Evolutionary conservation across 2,797 vertebrate genomes (phyloP), one percentile per base, ranked within the genome.

Genomic region (Australoheros facetus): DNA sequence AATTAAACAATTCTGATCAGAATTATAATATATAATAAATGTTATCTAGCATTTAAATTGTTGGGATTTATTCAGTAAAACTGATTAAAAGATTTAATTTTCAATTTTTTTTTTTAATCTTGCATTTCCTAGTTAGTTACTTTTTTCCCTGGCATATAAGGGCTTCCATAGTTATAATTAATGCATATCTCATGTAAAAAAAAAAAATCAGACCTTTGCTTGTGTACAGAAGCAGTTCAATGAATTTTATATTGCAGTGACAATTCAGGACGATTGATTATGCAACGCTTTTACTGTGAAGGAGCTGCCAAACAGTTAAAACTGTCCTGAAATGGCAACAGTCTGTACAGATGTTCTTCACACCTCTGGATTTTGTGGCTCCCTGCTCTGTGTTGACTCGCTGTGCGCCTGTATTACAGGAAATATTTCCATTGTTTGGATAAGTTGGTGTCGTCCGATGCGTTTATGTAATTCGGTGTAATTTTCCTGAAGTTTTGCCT

Each of bases 211-310:
- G n/a, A n/a, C 48, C 23, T 8, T 56, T 45, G 21, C 26, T 6
- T 5, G 16, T 83, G 62, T 81, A 60, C 66, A 64, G 78, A 88
- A 58, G 56, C 56, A 32, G 66, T 26, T 74, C 3, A 2, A 56
- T 71, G 42, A 71, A n/a, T 88, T 85, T 88, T 78, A 16, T 85
- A 69, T 45, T 71, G 84, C 89, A 82, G 58, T 58, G 78, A 78
- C 6, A 21, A 74, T 71, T 2, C 59, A 77, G 4, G 1, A 21
- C 16, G 17, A 71, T 56, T 81, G 51, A 86, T 87, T 86, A 87
- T 88, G 82, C 84, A 87, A 87, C 66, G 70, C 54, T 73, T 66
- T 82, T 66, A 86, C 86, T 91, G 89, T 92, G 92, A 89, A 84
- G 77, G 39, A 80, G 73, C 78, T 54, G 75, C 34, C 30, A 26